phyloP scores from a whole-genome alignment of 1,140 invertebrate species.

The Pogonomyrmex californicus region DNA sequence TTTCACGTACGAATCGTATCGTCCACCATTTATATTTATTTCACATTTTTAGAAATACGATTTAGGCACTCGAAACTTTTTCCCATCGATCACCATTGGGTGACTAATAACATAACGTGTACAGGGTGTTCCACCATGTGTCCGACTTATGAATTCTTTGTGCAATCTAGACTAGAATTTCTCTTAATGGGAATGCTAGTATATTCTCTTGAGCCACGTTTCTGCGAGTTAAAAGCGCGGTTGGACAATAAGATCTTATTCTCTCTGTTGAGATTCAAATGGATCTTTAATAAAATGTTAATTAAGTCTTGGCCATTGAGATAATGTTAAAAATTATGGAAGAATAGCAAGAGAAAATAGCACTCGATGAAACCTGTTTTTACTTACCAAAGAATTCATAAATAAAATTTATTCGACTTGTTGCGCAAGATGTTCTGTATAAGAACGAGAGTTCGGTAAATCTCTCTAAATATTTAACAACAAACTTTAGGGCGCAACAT shows the following conservation, averaged over 20 bases:
- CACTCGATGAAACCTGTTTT: neutral
- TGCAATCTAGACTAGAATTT: neutral
- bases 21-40: constrained; percentile 26
- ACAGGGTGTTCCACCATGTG: neutral
- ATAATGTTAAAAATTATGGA: neutral
- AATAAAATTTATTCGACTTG: neutral
- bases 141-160: neutral
- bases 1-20: neutral
- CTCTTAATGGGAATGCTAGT: neutral
- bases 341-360: neutral
- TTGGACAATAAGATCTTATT: neutral
- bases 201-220: neutral
- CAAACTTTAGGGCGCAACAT: neutral
- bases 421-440: neutral
- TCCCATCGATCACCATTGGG: constrained; percentile 16
- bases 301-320: neutral
- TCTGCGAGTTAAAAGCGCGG: neutral
- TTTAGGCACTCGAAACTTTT: constrained; percentile 5
- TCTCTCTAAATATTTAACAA: constrained; percentile 15
- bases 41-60: neutral
- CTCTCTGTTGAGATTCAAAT: neutral
- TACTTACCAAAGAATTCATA: neutral
- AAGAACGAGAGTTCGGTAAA: neutral
- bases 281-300: neutral
- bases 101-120: constrained; percentile 2